A percentile compares a stretch with the other conserved stretches of the same genome.
Evolutionary conservation across 2,113 vertebrate genomes (phyloP).

Genomic region (Fukomys damarensis): DNA sequence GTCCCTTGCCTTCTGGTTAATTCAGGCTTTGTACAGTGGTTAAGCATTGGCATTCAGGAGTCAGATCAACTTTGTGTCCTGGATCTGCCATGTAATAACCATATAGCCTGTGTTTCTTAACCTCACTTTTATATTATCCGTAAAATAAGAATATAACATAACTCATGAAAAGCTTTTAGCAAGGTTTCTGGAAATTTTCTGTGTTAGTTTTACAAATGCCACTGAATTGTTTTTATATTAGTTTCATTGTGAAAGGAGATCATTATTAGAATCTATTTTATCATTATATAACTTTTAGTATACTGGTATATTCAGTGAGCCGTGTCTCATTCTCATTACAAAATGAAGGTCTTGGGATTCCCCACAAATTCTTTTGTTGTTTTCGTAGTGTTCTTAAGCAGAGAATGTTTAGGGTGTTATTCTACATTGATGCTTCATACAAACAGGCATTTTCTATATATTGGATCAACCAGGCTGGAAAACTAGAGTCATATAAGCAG

Average conservation of each 20-base stretch:
- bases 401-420: background rate
- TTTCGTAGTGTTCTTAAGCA: background rate
- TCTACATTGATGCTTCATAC: background rate
- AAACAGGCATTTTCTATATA: background rate
- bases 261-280: background rate
- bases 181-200: conserved; percentile 23
- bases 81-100: background rate
- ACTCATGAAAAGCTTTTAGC: background rate
- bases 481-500: background rate
- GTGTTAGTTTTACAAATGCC: conserved; percentile 16
- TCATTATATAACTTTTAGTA: background rate
- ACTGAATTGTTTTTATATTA: conserved; percentile 37
- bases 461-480: background rate
- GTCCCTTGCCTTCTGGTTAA: background rate
- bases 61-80: background rate
- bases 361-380: background rate
- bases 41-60: background rate
- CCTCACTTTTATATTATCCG: background rate
- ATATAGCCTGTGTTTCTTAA: background rate
- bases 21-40: background rate
- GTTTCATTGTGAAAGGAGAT: conserved; percentile 17
- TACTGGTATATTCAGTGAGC: conserved; percentile 20
- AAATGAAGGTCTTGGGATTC: background rate
- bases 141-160: background rate
- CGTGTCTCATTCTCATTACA: background rate